Evolutionary conservation across 1,140 invertebrate species (phyloP), one percentile per base, ranked within the genome.

Genomic region (Goniozus legneri): DNA sequence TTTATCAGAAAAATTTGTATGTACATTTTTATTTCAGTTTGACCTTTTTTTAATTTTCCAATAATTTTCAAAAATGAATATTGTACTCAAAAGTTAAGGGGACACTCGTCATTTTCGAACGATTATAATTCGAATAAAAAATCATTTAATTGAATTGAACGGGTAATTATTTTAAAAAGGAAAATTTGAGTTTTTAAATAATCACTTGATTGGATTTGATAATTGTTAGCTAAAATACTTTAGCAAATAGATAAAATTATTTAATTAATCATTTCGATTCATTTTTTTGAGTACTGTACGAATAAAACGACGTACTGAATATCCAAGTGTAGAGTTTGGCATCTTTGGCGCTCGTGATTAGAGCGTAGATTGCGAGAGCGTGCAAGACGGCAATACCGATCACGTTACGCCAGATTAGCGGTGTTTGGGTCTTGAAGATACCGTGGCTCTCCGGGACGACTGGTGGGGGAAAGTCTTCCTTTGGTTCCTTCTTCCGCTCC

Each of bases 291-390:
- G 3, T 33, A 33, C 6, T 10, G 4, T 19, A 4, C 16, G 12
- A 34, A 24, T 3, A 14, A 15, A 27, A 33, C 18, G 37, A 67
- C 69, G 60, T 48, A 75, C 71, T 54, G 31, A 58, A 73, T 32
- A 73, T 55, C 72, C 71, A 75, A 0, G 69, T 70, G 58, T 55
- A 63, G 3, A 72, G 49, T 47, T 63, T 65, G 1, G 58, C 64
- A 7, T 68, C 53, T 0, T 38, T 36, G 44, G 51, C 62, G 15
- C 39, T 41, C 1, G 27, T 56, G 8, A 22, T 36, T 8, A 74
- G 64, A 4, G 55, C n/a, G 39, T 66, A 64, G 16, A 73, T 2
- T 2, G 64, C 58, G 2, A 65, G 10, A 31, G 62, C 18, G 36
- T 75, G 73, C 19, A 75, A 60, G 16, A 60, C 3, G 4, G 50